Evolutionary conservation across 1,140 invertebrate species (phyloP), one percentile per base, ranked within the genome.

Genomic region (Magallana angulata): DNA sequence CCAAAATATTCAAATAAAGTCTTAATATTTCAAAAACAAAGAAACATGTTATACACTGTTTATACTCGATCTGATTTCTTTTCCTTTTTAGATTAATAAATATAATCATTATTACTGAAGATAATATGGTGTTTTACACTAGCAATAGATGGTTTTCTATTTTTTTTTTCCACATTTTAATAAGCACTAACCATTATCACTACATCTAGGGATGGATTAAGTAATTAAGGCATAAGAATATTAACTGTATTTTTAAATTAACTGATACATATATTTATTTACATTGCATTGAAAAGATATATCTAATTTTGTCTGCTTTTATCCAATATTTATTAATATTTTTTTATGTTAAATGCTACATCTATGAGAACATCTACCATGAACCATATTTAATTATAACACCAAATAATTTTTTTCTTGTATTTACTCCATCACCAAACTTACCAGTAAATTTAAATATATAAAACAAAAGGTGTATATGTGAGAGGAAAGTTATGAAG

Each of bases 351-450:
- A 48, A 16, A n/a, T 64, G 60, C 60, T 64, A 60, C 59, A 60
- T 60, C 59, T 60, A 60, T 60, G 59, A 60, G 59, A 60, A 64
- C 60, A 64, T 64, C 14, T 64, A 64, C 16, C 60, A 64, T 16
- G 14, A n/a, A 64, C 60, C 60, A 16, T 64, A 16, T 64, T 62
- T 62, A 16, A 64, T 64, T 64, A 64, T 64, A 64, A 64, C 18
- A 64, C 60, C 60, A 64, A 2, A n/a, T 16, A 14, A 64, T 16
- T 64, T 64, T 64, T 16, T 18, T 48, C 36, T 7, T 64, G 18
- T 64, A 64, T 64, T 64, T 64, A 64, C 60, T 64, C 60, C 60
- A 64, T 64, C 60, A 64, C 60, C 60, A 64, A 64, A 64, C 60
- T 64, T 64, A 64, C 60, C 60, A 64, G 60, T 64, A 64, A 64